phyloP scores from a whole-genome alignment of 2,797 vertebrate species.

The Mormyrus hasselquistii region DNA sequence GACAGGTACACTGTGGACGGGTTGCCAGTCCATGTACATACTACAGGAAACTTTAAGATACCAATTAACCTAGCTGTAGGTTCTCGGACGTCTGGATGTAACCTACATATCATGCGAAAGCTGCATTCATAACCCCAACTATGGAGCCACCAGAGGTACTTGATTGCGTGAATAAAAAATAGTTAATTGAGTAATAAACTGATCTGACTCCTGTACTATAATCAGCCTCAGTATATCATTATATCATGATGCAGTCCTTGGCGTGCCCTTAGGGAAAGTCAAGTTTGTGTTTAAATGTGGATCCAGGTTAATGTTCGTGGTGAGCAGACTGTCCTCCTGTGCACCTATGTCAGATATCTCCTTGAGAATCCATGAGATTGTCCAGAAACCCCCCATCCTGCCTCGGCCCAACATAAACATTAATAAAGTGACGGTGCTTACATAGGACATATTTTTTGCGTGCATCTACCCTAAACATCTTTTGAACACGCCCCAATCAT shows the following conservation, averaged over 20 bases:
- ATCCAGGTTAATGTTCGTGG: background rate
- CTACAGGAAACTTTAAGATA: background rate
- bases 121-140: background rate
- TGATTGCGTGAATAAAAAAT: background rate
- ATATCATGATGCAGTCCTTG: background rate
- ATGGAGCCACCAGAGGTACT: background rate
- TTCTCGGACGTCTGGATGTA: background rate
- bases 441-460: background rate
- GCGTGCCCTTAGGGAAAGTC: background rate
- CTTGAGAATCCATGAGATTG: background rate
- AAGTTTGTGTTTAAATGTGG: slow-evolving; percentile 6
- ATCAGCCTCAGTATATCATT: background rate
- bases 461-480: background rate
- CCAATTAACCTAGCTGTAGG: background rate
- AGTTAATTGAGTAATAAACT: slow-evolving; percentile 6
- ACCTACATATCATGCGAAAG: background rate
- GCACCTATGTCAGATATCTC: background rate
- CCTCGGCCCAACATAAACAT: background rate
- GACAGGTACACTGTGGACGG: background rate
- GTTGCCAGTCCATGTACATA: background rate
- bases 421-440: background rate
- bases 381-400: background rate
- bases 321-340: background rate
- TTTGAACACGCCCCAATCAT: background rate
- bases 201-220: background rate